phyloP scores from a whole-genome alignment of 2,797 vertebrate genomes.

The Anisognathus igniventris region DNA sequence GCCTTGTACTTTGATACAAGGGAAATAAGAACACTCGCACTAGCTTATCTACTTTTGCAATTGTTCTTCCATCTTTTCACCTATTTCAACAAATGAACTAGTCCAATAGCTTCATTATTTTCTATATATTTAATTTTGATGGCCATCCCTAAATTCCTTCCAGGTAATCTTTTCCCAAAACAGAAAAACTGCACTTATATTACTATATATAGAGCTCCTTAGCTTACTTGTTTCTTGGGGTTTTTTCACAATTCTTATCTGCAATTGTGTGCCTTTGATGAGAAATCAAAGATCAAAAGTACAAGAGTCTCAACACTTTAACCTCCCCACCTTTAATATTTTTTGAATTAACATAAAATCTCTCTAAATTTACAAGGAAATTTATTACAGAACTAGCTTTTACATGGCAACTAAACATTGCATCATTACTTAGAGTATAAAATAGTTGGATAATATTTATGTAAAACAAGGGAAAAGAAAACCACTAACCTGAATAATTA shows the following conservation, averaged over 20 bases:
- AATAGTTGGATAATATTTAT: background rate
- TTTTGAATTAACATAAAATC: background rate
- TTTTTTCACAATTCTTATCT: background rate
- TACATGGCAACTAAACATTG: background rate
- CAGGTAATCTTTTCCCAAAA: background rate
- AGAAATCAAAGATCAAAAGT: background rate
- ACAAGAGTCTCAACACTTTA: background rate
- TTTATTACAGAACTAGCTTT: background rate
- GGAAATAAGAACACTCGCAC: background rate
- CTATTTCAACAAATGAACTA: background rate
- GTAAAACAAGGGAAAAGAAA: slow-evolving; percentile 1
- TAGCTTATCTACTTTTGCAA: background rate
- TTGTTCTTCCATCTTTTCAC: background rate
- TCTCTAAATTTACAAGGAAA: background rate
- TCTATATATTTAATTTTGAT: background rate
- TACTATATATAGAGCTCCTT: background rate
- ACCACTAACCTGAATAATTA: slow-evolving; percentile 71
- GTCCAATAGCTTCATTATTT: background rate
- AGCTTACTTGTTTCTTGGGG: background rate
- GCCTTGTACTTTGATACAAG: background rate
- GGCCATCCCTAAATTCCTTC: background rate
- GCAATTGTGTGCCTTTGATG: background rate
- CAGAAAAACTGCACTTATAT: background rate
- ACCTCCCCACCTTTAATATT: background rate
- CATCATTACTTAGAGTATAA: background rate